These are phyloP conservation scores for Gymnoscelis rufifasciata DNA, from an alignment of 2,888 invertebrate genomes.

Conservation along the genomic window DNA sequence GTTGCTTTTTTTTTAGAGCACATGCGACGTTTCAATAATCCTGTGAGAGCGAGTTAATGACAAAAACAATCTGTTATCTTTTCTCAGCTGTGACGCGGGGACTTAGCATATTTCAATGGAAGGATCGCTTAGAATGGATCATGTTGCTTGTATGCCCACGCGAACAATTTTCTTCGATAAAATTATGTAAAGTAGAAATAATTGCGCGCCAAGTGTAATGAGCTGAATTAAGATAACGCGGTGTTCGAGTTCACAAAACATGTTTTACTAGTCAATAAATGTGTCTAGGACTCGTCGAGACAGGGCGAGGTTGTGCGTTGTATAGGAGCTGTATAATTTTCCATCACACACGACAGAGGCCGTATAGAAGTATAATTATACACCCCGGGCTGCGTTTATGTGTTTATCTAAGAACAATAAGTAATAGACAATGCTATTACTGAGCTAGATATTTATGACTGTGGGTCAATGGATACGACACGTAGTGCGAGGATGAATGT, in stretches of 20 bases:
- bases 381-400: slow-evolving; percentile 15
- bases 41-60: slow-evolving; percentile 51
- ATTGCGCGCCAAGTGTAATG: slow-evolving; percentile 60
- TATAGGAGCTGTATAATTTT: slow-evolving; percentile 30
- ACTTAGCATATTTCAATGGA: slow-evolving; percentile 62
- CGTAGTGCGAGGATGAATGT: slow-evolving; percentile 13
- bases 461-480: slow-evolving; percentile 13
- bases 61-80: slow-evolving; percentile 35
- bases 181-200: slow-evolving; percentile 70
- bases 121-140: slow-evolving; percentile 59
- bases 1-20: slow-evolving; percentile 42
- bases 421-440: slow-evolving; percentile 17
- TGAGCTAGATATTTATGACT: slow-evolving; percentile 17
- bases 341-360: slow-evolving; percentile 19
- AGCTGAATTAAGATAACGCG: slow-evolving; percentile 67
- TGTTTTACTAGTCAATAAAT: slow-evolving; percentile 57
- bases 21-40: slow-evolving; percentile 47
- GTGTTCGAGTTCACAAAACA: slow-evolving; percentile 48
- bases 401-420: slow-evolving; percentile 15
- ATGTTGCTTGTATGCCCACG: slow-evolving; percentile 56
- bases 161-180: slow-evolving; percentile 70
- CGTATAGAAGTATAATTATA: slow-evolving; percentile 19
- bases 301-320: slow-evolving; percentile 34
- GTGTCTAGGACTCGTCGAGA: slow-evolving; percentile 57
- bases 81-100: slow-evolving; percentile 20